Evolutionary conservation across 2,113 vertebrate species (phyloP), one percentile per base, ranked within the genome.

Genomic region (Psephotus haematonotus): DNA sequence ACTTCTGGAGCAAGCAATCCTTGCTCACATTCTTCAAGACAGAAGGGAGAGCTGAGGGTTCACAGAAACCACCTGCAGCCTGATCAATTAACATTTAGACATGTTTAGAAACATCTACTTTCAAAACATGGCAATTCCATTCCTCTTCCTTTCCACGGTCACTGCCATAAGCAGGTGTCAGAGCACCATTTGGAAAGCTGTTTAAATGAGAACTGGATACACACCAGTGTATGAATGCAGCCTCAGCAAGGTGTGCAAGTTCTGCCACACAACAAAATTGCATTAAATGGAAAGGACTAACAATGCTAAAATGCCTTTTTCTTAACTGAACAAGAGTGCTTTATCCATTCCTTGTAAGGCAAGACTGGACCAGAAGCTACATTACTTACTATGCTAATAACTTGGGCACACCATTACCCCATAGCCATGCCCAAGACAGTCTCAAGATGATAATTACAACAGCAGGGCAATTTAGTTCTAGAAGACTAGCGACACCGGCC

Each of bases 211-310:
- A 75, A 53, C 20, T 19, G 23, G 57, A 50, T 13, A 43, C 3
- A 76, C 24, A 77, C 6, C 3, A 1, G 17, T 5, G 20, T 19
- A 44, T 0, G 0, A 63, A 59, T 7, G 64, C n/a, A 88, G 68
- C 49, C 47, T 44, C 85, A 65, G 57, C 82, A 96, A 52, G 0
- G 0, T 0, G 1, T 29, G 13, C 37, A 59, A 53, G 60, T 39
- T 91, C 23, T 87, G 60, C 46, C 2, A 4, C 44, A 60, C 53
- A 57, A 50, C 44, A 68, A 10, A 70, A 49, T 19, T 28, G 0
- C 3, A 75, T 49, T 13, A 43, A 44, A 88, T 7, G 27, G 74
- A 31, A 84, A 72, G 29, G 14, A 62, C n/a, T n/a, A 86, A 49
- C 6, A 27, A 46, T 13, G 29, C 59, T 60, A 84, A 80, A 90